Percentiles rank a stretch among this genome's conserved stretches.
phyloP scores from a whole-genome alignment of 1,140 invertebrate genomes.

The Rhopalosiphum maidis region DNA sequence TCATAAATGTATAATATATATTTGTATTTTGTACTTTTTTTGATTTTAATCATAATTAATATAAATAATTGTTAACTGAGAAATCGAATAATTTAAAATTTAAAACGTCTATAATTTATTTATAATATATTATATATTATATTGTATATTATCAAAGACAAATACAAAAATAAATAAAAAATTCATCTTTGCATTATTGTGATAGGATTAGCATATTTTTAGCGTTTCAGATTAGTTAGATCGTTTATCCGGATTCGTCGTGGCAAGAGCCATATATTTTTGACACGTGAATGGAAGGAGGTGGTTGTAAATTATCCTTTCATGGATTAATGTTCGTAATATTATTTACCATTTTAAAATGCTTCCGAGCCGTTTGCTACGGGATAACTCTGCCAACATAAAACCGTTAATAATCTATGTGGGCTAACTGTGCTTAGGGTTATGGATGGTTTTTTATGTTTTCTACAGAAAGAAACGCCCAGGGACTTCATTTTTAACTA shows the following conservation, averaged over 20 bases:
- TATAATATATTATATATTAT: too few species aligned
- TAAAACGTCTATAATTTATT: not conserved
- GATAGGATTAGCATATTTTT: constrained; percentile 10
- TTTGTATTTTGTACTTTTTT: too few species aligned
- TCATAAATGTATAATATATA: too few species aligned
- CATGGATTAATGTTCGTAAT: constrained; percentile 18
- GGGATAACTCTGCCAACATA: constrained; percentile 28
- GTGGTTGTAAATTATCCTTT: constrained; percentile 47
- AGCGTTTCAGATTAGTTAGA: constrained; percentile 20
- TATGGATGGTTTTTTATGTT: constrained; percentile 46
- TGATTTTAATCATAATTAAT: not conserved
- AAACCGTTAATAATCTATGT: constrained; percentile 39
- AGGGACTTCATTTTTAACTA: constrained; percentile 23
- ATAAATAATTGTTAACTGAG: not conserved
- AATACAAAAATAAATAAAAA: not conserved
- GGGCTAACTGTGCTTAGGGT: constrained; percentile 28
- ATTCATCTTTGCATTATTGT: not conserved
- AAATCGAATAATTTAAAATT: not conserved
- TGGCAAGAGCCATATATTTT: constrained; percentile 15
- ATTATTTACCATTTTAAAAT: constrained; percentile 46
- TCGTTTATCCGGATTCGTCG: not conserved
- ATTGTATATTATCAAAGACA: not conserved
- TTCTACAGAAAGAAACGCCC: not conserved
- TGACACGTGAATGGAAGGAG: constrained; percentile 19
- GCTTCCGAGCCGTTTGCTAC: constrained; percentile 32